phyloP scores from a whole-genome alignment of 2,797 vertebrate genomes.

The Betta splendens region DNA sequence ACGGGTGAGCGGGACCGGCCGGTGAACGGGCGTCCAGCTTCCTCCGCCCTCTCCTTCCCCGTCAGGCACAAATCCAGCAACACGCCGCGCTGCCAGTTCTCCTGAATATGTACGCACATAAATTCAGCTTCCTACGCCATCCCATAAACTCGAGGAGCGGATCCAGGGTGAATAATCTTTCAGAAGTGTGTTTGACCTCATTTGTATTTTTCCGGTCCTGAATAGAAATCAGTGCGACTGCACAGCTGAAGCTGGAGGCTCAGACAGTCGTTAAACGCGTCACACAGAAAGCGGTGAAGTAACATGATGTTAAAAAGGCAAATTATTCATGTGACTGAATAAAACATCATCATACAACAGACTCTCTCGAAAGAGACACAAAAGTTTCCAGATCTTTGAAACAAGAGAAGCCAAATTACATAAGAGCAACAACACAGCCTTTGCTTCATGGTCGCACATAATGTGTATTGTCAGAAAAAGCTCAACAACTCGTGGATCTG shows the following conservation, averaged over 20 bases:
- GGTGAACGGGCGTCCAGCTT: conserved; percentile 15
- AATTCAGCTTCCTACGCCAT: conserved; percentile 18
- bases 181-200: conserved; percentile 7
- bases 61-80: conserved; percentile 7
- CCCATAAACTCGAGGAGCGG: conserved; percentile 19
- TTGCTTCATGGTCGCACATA: conserved; percentile 1
- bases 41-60: conserved; percentile 26
- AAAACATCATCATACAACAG: background rate
- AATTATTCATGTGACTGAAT: background rate
- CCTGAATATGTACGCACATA: conserved; percentile 34
- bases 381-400: background rate
- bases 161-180: conserved; percentile 27
- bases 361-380: background rate
- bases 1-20: no score
- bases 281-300: no score
- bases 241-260: background rate
- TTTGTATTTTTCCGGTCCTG: conserved; percentile 9
- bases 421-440: background rate
- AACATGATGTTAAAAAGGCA: background rate
- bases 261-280: background rate
- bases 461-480: background rate
- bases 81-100: conserved; percentile 8
- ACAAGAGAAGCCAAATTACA: background rate
- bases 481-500: background rate
- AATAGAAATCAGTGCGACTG: background rate